Evolutionary conservation across 1,140 invertebrate species (phyloP).

Genomic region (Aplysia californica): DNA sequence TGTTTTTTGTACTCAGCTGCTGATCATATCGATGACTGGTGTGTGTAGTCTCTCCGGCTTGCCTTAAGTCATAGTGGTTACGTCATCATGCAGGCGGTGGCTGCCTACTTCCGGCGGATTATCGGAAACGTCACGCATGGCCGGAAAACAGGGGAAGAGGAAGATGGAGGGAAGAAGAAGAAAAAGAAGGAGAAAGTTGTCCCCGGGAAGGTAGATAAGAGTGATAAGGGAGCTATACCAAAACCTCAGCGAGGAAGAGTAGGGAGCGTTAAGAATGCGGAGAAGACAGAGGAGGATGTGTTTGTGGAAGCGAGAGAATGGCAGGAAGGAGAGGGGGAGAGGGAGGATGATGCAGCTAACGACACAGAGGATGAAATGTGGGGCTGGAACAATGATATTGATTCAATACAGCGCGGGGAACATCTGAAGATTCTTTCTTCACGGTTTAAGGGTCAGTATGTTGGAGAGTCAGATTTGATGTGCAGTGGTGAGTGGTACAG

Average conservation of each 20-base stretch:
- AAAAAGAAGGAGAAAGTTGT: background rate
- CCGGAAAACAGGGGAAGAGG: background rate
- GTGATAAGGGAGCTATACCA: background rate
- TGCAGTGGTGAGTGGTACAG: too few relatives aligned
- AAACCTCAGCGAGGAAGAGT: background rate
- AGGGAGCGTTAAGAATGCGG: background rate
- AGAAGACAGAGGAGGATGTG: background rate
- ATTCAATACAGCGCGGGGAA: background rate
- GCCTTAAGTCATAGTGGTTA: background rate
- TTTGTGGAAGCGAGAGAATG: background rate
- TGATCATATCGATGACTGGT: background rate
- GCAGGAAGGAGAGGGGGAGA: background rate
- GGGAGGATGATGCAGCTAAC: background rate
- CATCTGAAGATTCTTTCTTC: constrained; percentile 8
- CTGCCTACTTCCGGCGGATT: background rate
- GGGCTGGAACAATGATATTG: constrained; percentile 2
- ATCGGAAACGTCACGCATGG: background rate
- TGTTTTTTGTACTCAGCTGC: background rate
- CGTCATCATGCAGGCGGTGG: constrained; percentile 3
- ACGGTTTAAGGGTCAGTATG: background rate
- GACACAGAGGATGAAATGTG: background rate
- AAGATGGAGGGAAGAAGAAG: background rate
- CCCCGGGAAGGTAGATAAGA: background rate
- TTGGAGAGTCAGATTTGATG: too few relatives aligned
- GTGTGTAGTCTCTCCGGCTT: background rate